A percentile compares a stretch with the other conserved stretches of the same genome.
These are phyloP conservation scores for Trichomalopsis sarcophagae DNA, from an alignment of 1,140 invertebrate species.

Conservation along the genomic window DNA sequence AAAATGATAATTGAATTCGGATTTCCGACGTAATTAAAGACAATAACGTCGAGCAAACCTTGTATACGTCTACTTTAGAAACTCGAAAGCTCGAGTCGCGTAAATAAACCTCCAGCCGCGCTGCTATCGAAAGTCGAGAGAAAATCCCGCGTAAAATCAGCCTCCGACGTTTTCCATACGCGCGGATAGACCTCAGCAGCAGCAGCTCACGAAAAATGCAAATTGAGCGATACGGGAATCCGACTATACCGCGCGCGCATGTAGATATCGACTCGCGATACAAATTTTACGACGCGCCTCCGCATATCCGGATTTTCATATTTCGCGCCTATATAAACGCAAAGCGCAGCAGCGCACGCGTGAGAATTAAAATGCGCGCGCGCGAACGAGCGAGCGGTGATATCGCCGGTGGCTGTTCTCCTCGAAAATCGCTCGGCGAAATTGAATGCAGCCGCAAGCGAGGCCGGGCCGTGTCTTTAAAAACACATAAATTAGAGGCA, in stretches of 20 bases:
- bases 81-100: background rate
- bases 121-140: background rate
- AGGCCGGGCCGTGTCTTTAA: conserved; percentile 64
- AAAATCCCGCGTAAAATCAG: background rate
- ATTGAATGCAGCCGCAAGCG: conserved; percentile 58
- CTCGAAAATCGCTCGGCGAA: conserved; percentile 54
- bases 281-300: conserved; percentile 11
- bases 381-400: background rate
- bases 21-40: background rate
- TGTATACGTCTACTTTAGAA: background rate
- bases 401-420: background rate
- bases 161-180: background rate
- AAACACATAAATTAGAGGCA: conserved; percentile 74
- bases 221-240: conserved; percentile 43
- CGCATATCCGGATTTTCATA: conserved; percentile 30
- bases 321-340: background rate
- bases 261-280: background rate
- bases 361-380: background rate
- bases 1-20: background rate
- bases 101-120: background rate
- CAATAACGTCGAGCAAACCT: background rate
- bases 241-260: background rate
- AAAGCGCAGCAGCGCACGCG: too few relatives aligned
- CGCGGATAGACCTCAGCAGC: too few relatives aligned
- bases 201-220: conserved; percentile 45